phyloP scores from a whole-genome alignment of 2,888 invertebrate genomes.

The Sphaeridia pumilis region DNA sequence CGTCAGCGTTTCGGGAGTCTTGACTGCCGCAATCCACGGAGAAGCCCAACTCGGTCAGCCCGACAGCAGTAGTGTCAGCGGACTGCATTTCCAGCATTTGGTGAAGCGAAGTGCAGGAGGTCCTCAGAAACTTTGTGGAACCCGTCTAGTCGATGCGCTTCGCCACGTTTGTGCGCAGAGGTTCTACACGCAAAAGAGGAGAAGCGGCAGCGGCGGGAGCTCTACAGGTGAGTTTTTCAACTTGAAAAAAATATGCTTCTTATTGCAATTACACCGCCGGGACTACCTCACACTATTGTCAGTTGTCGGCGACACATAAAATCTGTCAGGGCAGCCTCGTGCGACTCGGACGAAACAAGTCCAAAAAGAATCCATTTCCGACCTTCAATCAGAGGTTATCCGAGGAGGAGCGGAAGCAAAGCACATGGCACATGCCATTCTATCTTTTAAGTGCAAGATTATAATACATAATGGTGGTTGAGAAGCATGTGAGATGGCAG shows the following conservation, averaged over 20 bases:
- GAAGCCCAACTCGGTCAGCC: neutral
- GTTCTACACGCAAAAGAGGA: neutral
- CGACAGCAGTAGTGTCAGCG: too few relatives aligned
- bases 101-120: neutral
- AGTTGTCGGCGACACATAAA: neutral
- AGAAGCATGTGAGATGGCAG: too few relatives aligned
- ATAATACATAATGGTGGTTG: too few relatives aligned
- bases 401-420: too few relatives aligned
- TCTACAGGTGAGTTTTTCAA: slow-evolving; percentile 1
- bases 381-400: too few relatives aligned
- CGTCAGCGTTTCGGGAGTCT: neutral
- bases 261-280: neutral
- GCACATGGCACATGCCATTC: too few relatives aligned
- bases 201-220: neutral
- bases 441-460: too few relatives aligned
- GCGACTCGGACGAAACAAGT: too few relatives aligned
- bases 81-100: neutral
- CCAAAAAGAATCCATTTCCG: too few relatives aligned
- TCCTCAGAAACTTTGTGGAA: neutral
- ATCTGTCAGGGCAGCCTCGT: too few relatives aligned
- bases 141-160: neutral
- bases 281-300: neutral
- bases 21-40: slow-evolving; percentile 7
- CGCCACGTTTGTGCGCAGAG: neutral
- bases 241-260: neutral